A percentile compares a stretch with the other conserved stretches of the same genome.
phyloP scores from a whole-genome alignment of 2,113 vertebrate genomes.

The Tylochromis polylepis region DNA sequence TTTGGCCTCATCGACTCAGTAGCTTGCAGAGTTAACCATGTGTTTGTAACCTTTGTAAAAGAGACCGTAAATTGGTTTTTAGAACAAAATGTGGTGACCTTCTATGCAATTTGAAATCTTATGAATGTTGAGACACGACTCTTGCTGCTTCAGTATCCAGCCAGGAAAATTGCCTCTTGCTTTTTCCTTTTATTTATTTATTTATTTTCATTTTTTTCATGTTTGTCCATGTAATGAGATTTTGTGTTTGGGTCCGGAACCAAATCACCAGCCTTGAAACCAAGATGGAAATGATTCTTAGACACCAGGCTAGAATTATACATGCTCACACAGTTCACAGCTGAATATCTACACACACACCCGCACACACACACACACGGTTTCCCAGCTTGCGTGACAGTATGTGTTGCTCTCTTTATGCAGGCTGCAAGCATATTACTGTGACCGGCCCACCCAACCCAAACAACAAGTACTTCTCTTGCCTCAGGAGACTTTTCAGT shows the following conservation, averaged over 20 bases:
- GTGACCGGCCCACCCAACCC: not conserved
- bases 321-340: not conserved
- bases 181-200: not conserved
- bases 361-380: not conserved
- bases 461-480: slow-evolving; percentile 9
- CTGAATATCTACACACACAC: not conserved
- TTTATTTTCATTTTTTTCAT: not conserved
- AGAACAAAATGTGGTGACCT: not conserved
- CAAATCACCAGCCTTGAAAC: not conserved
- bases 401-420: slow-evolving; percentile 23
- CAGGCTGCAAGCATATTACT: not conserved
- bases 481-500: slow-evolving; percentile 9
- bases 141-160: not conserved
- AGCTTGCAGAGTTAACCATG: not conserved
- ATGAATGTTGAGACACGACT: not conserved
- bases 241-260: not conserved
- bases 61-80: not conserved
- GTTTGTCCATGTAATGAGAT: not conserved
- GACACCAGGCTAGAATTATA: not conserved
- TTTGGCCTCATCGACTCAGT: not conserved
- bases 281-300: not conserved
- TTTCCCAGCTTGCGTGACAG: slow-evolving; percentile 12
- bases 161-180: not conserved
- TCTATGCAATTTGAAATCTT: not conserved
- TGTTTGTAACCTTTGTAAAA: not conserved